These are phyloP conservation scores for Perodicticus potto DNA, from an alignment of 2,797 vertebrate genomes.

Conservation along the genomic window DNA sequence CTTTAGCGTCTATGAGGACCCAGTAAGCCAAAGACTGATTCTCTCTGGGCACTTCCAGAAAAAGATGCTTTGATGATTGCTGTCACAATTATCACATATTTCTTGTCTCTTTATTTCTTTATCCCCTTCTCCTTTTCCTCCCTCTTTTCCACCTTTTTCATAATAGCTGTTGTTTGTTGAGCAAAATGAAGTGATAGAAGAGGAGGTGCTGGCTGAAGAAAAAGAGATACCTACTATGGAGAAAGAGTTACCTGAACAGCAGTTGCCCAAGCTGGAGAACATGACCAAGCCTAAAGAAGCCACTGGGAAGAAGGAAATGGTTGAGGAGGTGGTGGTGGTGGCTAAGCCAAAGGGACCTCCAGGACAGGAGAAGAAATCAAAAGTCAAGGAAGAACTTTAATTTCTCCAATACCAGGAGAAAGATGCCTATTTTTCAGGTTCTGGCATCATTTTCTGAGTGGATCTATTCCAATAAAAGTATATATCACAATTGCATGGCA, in stretches of 20 bases:
- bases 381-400: slow-evolving; percentile 77
- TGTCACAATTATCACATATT: background rate
- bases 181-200: slow-evolving; percentile 31
- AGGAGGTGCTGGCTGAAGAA: background rate
- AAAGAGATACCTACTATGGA: background rate
- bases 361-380: background rate
- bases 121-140: background rate
- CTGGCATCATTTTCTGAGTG: background rate
- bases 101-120: background rate
- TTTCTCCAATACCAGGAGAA: slow-evolving; percentile 72
- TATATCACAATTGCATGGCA: background rate
- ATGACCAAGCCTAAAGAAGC: background rate
- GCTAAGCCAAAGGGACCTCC: background rate
- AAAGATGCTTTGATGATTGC: background rate
- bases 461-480: background rate
- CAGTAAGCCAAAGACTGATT: background rate
- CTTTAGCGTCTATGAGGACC: background rate
- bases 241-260: background rate
- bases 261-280: background rate
- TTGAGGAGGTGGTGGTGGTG: background rate
- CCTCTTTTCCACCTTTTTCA: background rate
- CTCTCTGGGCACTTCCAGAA: background rate
- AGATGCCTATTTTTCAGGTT: background rate
- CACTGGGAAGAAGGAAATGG: background rate
- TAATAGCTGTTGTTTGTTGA: slow-evolving; percentile 58